These are phyloP conservation scores for Didymodactylos carnosus DNA, from an alignment of 2,888 invertebrate genomes.

Conservation along the genomic window DNA sequence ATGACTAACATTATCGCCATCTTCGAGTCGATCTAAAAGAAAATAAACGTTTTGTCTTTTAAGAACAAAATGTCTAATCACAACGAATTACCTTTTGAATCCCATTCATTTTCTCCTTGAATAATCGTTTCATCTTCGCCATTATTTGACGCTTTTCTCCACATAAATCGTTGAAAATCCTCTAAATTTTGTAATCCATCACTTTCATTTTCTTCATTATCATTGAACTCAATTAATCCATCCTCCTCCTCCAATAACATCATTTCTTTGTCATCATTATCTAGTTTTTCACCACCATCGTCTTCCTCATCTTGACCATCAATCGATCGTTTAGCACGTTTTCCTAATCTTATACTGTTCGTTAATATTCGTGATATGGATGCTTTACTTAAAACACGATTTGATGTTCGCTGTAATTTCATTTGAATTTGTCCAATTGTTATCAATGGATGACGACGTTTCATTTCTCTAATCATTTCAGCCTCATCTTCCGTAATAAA, in stretches of 20 bases:
- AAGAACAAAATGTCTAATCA: background rate
- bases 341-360: background rate
- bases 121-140: background rate
- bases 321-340: background rate
- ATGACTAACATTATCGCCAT: background rate
- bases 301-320: background rate
- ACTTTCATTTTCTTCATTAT: background rate
- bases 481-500: background rate
- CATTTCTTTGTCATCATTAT: background rate
- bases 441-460: background rate
- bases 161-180: background rate
- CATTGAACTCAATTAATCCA: background rate
- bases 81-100: background rate
- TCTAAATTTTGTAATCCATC: background rate
- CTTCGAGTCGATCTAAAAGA: background rate
- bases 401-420: background rate
- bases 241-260: background rate
- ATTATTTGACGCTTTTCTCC: background rate
- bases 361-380: background rate
- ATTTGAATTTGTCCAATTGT: background rate
- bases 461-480: background rate
- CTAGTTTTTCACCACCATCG: background rate
- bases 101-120: background rate
- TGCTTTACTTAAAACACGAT: background rate
- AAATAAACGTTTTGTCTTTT: no score